Evolutionary conservation across 2,888 invertebrate genomes (phyloP).

Genomic region (Netelia virgata): DNA sequence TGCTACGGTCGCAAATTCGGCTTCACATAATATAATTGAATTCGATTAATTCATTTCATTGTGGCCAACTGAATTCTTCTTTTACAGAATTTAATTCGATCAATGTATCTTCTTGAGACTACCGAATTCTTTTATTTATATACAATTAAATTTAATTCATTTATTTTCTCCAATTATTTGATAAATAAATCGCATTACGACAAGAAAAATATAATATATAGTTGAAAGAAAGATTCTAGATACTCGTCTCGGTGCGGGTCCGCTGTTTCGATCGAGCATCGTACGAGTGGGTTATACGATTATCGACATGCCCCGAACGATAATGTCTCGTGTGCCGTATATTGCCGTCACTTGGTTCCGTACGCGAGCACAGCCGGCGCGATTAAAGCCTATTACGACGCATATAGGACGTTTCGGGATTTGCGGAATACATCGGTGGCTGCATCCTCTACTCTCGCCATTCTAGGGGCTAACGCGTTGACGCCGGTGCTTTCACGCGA

Average conservation of each 20-base stretch:
- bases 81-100: too few relatives aligned
- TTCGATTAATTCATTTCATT: too few relatives aligned
- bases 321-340: constrained; percentile 61
- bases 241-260: background rate
- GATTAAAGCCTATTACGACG: constrained; percentile 71
- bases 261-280: constrained; percentile 29
- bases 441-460: background rate
- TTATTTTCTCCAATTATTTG: background rate
- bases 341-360: constrained; percentile 43
- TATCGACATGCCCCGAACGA: constrained; percentile 62
- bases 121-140: too few relatives aligned
- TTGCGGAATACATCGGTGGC: constrained; percentile 64
- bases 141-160: background rate
- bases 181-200: background rate
- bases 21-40: background rate
- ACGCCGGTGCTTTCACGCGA: constrained; percentile 49
- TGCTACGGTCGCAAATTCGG: background rate
- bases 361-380: constrained; percentile 19
- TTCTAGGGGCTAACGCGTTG: constrained; percentile 53
- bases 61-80: too few relatives aligned
- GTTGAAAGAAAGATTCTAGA: constrained; percentile 14
- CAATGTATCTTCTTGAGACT: too few relatives aligned
- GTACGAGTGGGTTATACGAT: constrained; percentile 62
- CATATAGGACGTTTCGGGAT: constrained; percentile 69
- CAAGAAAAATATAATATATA: background rate